A percentile compares a stretch with the other conserved stretches of the same genome.
phyloP scores from a whole-genome alignment of 2,888 invertebrate species.

The Diogma glabrata region DNA sequence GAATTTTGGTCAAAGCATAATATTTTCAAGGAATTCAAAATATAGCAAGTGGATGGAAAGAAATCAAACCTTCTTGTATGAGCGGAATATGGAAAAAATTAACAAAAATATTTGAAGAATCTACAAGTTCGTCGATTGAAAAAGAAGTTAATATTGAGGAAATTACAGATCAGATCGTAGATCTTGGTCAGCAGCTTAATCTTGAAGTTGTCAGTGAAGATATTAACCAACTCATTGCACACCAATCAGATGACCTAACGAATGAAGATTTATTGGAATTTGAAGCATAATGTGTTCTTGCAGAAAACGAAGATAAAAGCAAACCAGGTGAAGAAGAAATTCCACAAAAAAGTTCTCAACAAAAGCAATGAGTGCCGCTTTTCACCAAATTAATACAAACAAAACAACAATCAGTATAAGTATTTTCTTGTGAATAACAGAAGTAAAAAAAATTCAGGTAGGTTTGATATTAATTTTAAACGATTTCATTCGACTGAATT shows the following conservation, averaged over 20 bases:
- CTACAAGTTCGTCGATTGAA: slow-evolving; percentile 8
- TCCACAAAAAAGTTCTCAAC: slow-evolving; percentile 4
- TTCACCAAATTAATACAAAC: background rate
- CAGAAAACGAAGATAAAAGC: slow-evolving; percentile 7
- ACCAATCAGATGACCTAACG: slow-evolving; percentile 2
- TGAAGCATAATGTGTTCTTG: slow-evolving; percentile 6
- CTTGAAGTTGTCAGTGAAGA: slow-evolving; percentile 1
- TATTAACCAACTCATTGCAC: slow-evolving; percentile 5
- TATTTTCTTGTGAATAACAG: background rate
- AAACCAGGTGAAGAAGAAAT: slow-evolving; percentile 3
- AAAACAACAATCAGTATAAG: background rate
- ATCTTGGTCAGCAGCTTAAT: background rate
- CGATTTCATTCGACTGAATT: too few species aligned
- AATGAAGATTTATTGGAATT: slow-evolving; percentile 4
- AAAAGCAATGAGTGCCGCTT: slow-evolving; percentile 5
- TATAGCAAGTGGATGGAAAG: slow-evolving; percentile 7
- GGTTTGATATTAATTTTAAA: too few species aligned
- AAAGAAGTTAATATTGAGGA: slow-evolving; percentile 7
- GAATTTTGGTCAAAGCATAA: slow-evolving; percentile 6
- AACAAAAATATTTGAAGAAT: slow-evolving; percentile 7
- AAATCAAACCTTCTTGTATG: slow-evolving; percentile 5
- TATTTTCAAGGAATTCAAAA: slow-evolving; percentile 8
- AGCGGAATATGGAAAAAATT: slow-evolving; percentile 5
- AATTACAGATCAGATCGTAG: slow-evolving; percentile 4
- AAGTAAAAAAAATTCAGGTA: too few species aligned